Evolutionary conservation across 2,888 invertebrate genomes (phyloP), one percentile per base, ranked within the genome.

Genomic region (Strigamia transsilvanica): DNA sequence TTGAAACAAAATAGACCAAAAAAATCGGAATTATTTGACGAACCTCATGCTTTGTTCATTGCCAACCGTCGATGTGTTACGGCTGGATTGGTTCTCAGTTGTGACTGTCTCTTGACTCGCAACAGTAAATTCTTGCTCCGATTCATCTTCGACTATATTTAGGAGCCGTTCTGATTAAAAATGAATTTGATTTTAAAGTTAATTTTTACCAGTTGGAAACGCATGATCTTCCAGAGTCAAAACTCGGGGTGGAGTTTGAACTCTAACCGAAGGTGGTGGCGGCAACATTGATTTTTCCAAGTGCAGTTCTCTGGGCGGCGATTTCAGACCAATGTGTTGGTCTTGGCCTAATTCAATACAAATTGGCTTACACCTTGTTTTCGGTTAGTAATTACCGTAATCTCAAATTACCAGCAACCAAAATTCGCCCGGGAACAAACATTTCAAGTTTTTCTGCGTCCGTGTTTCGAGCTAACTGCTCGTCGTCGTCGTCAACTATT

Each of bases 221-320:
- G 18, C 21, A 89, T 85, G 88, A 18, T 83, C 83, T 86, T 94
- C 94, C 15, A 88, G 84, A 10, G 87, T 87, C 12, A 88, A 84
- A 41, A 90, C 90, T 86, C 91, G 90, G 9, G 91, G 91, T 41
- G 93, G 93, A 34, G 93, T 93, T 80, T 89, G 89, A 79, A 97
- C 94, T 84, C 95, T 91, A 80, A 95, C 91, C 89, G 93, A 92
- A 21, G 92, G 91, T 46, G 93, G 91, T 85, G 93, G 93, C 77
- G 91, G 90, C 1, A 78, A 56, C 15, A 79, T 78, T 0, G 84
- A 79, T 2, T 83, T 42, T 6, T 84, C 83, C 21, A 87, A 27
- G 80, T 84, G 83, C 10, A 85, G 82, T 42, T 81, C 85, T 15
- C 82, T 27, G 13, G 83, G 83, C 13, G 82, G 83, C 7, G 82